Evolutionary conservation across 2,888 invertebrate genomes (phyloP).

Genomic region (Thecophora atra): DNA sequence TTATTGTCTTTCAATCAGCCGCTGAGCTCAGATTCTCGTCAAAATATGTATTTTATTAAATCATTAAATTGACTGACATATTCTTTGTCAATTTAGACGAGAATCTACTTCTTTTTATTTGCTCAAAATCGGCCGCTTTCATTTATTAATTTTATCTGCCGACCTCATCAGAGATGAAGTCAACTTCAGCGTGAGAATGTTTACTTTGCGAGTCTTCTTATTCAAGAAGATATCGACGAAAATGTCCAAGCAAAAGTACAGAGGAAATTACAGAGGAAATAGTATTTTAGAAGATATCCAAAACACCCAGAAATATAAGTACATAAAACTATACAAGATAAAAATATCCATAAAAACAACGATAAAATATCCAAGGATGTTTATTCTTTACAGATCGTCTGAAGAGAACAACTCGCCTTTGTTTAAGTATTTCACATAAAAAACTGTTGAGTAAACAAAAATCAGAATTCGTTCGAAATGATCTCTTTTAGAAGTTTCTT

Average conservation of each 20-base stretch:
- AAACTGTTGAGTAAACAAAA: too few relatives aligned
- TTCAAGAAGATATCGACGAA: neutral
- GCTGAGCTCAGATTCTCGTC: neutral
- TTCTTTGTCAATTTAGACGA: constrained; percentile 48
- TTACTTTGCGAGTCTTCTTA: neutral
- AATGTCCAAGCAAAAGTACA: neutral
- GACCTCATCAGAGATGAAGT: neutral
- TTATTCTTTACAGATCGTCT: too few relatives aligned
- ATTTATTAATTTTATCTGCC: neutral
- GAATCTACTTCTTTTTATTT: constrained; percentile 33
- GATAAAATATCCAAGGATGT: too few relatives aligned
- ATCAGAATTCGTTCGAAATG: too few relatives aligned
- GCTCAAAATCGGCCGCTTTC: neutral
- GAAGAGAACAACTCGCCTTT: too few relatives aligned
- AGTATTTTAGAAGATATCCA: neutral
- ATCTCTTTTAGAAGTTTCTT: too few relatives aligned
- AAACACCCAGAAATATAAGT: too few relatives aligned
- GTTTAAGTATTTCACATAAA: too few relatives aligned
- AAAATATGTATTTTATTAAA: too few relatives aligned
- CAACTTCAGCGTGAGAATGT: neutral
- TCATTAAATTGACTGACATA: constrained; percentile 46
- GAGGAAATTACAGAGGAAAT: neutral
- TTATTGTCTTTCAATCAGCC: constrained; percentile 11
- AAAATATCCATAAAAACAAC: too few relatives aligned
- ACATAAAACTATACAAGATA: too few relatives aligned